These are phyloP conservation scores for Achroia grisella DNA, from an alignment of 1,140 invertebrate species.

Conservation along the genomic window DNA sequence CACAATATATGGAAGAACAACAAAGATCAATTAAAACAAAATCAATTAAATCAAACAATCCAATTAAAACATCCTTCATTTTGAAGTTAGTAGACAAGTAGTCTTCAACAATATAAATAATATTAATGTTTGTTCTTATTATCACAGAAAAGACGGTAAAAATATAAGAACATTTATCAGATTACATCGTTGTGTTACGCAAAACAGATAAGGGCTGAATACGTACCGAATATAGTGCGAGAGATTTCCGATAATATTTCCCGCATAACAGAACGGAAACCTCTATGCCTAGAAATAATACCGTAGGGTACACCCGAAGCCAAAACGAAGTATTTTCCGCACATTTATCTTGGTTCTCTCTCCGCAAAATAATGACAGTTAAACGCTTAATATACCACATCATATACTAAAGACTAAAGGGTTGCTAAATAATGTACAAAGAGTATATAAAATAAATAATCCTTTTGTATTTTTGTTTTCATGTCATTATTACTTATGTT, in stretches of 20 bases:
- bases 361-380: conserved; percentile 35
- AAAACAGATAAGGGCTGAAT: conserved; percentile 1
- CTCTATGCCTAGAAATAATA: conserved; percentile 39
- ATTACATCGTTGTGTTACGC: not conserved
- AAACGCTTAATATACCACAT: conserved; percentile 37
- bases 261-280: conserved; percentile 32
- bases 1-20: too few species aligned
- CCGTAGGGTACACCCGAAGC: conserved; percentile 20
- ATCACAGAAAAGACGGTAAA: not conserved
- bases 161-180: not conserved
- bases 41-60: too few species aligned
- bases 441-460: too few species aligned
- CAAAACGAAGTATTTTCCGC: conserved; percentile 30
- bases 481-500: too few species aligned
- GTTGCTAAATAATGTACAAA: too few species aligned
- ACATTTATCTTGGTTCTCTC: conserved; percentile 31
- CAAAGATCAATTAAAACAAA: too few species aligned
- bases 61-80: too few species aligned
- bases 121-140: too few species aligned
- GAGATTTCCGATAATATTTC: conserved; percentile 44
- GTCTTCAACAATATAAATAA: too few species aligned
- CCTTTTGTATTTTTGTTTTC: too few species aligned
- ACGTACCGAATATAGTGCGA: conserved; percentile 6
- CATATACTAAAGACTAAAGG: conserved; percentile 2
- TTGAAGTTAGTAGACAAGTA: too few species aligned